Conservation (phyloP, 2,113 vertebrate genomes). For the Progne subis region DNA sequence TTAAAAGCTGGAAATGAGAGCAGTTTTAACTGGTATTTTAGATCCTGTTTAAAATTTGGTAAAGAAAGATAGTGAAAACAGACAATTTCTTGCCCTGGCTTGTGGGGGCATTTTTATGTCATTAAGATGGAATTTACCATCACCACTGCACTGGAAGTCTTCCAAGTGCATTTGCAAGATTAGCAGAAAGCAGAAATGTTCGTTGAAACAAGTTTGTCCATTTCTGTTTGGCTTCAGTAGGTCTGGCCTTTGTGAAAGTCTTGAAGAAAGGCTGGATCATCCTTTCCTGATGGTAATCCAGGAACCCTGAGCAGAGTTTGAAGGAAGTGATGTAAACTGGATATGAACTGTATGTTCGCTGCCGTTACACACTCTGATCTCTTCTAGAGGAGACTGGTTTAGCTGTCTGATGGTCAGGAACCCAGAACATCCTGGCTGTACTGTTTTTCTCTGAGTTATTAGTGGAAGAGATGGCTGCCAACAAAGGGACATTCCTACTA, state of each 20-base stretch:
- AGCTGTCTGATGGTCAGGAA: neutral
- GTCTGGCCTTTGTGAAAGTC: neutral
- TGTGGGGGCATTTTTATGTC: neutral
- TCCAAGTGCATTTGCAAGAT: neutral
- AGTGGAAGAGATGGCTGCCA: neutral
- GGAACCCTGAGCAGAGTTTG: neutral
- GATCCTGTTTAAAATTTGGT: neutral
- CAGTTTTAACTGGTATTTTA: neutral
- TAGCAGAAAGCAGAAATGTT: neutral
- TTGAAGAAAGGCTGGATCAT: neutral
- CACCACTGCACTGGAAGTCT: neutral
- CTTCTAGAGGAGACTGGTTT: neutral
- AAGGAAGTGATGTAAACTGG: neutral
- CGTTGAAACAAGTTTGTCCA: neutral
- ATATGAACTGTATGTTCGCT: neutral
- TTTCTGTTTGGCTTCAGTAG: neutral
- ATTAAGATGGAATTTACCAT: neutral
- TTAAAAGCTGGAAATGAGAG: neutral
- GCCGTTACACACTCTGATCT: neutral
- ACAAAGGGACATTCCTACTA: neutral
- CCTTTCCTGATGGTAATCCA: neutral
- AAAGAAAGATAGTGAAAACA: neutral
- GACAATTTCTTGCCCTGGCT: neutral
- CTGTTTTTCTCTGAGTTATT: neutral
- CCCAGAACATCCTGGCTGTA: neutral